A percentile compares a stretch with the other conserved stretches of the same genome.
These are phyloP conservation scores for Hippocampus kuda DNA, from an alignment of 2,797 vertebrate species.

Conservation along the genomic window DNA sequence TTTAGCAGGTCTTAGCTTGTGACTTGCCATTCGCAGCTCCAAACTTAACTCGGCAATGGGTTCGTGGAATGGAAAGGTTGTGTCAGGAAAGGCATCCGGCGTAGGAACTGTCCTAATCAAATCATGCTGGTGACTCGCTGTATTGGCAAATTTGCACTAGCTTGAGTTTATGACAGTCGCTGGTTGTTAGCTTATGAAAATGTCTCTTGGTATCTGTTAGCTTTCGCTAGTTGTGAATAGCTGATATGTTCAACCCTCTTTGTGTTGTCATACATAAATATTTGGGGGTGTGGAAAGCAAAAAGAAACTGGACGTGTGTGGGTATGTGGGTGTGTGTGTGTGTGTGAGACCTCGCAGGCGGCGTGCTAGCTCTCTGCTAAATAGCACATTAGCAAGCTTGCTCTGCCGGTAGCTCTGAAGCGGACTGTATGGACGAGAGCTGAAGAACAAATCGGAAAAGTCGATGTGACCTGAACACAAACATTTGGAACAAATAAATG, in stretches of 20 bases:
- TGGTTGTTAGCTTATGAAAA: not conserved
- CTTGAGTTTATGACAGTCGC: no score
- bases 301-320: not conserved
- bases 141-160: no score
- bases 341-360: constrained; percentile 45
- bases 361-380: constrained; percentile 57
- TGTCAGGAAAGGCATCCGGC: no score
- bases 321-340: not conserved
- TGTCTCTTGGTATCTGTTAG: not conserved
- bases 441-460: constrained; percentile 64
- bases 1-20: no score
- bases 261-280: not conserved
- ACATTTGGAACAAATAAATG: not conserved
- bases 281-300: no score
- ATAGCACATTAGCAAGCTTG: constrained; percentile 69
- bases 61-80: no score
- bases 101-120: no score
- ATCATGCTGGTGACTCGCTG: no score
- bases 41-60: no score
- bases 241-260: not conserved
- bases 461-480: constrained; percentile 52
- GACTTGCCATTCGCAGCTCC: no score
- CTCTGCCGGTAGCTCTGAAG: constrained; percentile 66
- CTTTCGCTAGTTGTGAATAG: not conserved
- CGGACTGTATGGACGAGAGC: constrained; percentile 48